These are phyloP conservation scores for Laticauda colubrina DNA, from an alignment of 2,113 vertebrate species.

Conservation along the genomic window DNA sequence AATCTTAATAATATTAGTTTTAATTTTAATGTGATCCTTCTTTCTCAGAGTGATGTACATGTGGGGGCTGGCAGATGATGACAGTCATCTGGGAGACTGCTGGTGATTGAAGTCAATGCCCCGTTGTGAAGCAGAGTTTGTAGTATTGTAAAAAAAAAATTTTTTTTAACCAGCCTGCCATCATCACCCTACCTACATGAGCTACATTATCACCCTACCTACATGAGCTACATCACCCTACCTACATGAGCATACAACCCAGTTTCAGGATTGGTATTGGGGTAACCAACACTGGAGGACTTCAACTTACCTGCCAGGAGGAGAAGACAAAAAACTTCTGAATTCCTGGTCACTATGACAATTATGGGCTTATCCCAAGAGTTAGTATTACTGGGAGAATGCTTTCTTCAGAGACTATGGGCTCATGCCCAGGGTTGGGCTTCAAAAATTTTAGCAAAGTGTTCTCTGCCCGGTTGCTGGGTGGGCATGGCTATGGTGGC, in stretches of 20 bases:
- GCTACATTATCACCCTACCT: not conserved
- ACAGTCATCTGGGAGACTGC: not conserved
- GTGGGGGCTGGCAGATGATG: not conserved
- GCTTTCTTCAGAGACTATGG: not conserved
- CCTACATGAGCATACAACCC: not conserved
- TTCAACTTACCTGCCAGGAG: not conserved
- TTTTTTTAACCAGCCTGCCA: not conserved
- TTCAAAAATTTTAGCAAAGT: too few relatives aligned
- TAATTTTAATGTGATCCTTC: not conserved
- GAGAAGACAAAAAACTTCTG: not conserved
- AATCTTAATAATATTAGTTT: not conserved
- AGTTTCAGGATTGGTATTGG: not conserved
- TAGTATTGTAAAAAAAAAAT: too few relatives aligned
- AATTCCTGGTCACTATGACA: not conserved
- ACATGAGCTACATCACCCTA: not conserved
- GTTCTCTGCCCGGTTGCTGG: too few relatives aligned
- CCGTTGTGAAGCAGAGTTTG: not conserved
- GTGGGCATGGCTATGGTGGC: too few relatives aligned
- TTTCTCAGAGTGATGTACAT: not conserved
- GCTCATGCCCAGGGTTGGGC: not conserved
- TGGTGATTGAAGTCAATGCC: not conserved
- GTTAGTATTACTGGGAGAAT: not conserved
- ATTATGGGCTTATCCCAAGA: not conserved
- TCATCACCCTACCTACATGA: not conserved
- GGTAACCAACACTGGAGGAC: not conserved